Evolutionary conservation across 1,140 invertebrate species (phyloP), one percentile per base, ranked within the genome.

Genomic region (Drosophila hydei): DNA sequence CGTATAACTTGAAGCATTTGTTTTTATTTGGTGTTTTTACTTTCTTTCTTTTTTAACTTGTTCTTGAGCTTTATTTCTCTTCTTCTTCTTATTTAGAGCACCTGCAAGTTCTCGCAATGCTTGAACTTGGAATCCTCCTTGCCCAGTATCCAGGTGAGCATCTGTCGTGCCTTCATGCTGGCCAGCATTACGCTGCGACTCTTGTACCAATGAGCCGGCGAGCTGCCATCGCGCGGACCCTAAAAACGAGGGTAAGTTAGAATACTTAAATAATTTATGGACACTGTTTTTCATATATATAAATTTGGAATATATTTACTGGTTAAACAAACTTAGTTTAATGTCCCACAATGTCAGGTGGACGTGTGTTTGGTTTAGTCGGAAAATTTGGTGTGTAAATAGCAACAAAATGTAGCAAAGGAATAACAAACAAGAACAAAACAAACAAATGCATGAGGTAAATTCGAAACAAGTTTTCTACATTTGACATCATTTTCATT

Each of bases 71-170:
- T 2, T 42, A 16, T 12, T 16, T 11, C 6, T 2, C 6, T 16
- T 42, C n/a, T 16, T 14, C 14, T 16, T 27, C 0, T 9, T 11
- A 3, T 38, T 90, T 88, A 92, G 14, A 97, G 93, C 75, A 97
- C 95, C 85, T 97, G 95, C 38, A 97, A 93, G 80, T 97, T 97
- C 93, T 97, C 96, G 93, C 96, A 97, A 92, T 97, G 96, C 92
- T 97, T 97, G 92, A 97, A 97, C 92, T 97, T 97, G 42, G 96
- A 95, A 92, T 97, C 96, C 90, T 97, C 96, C 84, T 97, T 97
- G 42, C 96, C 96, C 90, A 97, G 95, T 18, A 97, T 94, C 96
- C 96, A 97, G 9, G 96, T 97, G 60, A 97, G 93, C 95, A 97
- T 96, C 91, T 97, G 96, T 42, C 96, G 92, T 0, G 96, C 96